Conservation (phyloP, 1,140 invertebrate genomes). For the Holcopasites calliopsidis region DNA sequence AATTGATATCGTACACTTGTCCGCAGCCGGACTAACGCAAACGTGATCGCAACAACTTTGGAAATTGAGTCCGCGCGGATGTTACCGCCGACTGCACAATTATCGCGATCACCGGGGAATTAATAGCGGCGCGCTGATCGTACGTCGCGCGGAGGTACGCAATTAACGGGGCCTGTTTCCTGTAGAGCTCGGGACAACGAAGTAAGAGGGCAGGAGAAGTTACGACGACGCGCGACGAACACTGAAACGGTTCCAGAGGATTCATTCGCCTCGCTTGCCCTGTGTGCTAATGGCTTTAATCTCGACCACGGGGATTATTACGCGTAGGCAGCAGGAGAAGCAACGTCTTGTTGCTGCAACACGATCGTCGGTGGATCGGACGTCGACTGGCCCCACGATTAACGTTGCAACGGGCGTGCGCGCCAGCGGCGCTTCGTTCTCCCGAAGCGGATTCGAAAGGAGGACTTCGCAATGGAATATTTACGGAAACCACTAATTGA, state of each 20-base stretch:
- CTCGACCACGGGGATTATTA: conserved; percentile 39
- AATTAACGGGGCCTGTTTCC: conserved; percentile 44
- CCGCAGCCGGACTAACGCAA: not conserved
- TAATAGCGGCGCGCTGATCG: conserved; percentile 20
- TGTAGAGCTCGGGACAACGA: conserved; percentile 33
- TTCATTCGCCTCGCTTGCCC: conserved; percentile 21
- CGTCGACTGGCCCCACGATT: conserved; percentile 49
- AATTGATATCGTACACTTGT: not conserved
- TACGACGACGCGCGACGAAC: not conserved
- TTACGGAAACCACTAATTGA: too few relatives aligned
- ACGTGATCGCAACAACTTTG: not conserved
- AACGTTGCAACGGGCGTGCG: conserved; percentile 45
- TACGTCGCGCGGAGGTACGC: conserved; percentile 4
- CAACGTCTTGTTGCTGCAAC: not conserved
- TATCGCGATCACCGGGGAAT: conserved; percentile 16
- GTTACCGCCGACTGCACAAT: not conserved
- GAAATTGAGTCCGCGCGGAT: not conserved
- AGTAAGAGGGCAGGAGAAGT: not conserved
- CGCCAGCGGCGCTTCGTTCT: conserved; percentile 18
- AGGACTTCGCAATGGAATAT: not conserved
- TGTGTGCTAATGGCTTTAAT: conserved; percentile 40
- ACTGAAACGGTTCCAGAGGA: conserved; percentile 32
- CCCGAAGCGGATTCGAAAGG: not conserved
- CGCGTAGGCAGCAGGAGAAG: conserved; percentile 38
- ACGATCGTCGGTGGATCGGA: conserved; percentile 32